Base-by-base conservation (phyloP, 2,113 vertebrate species). In the Ictalurus punctatus region DNA sequence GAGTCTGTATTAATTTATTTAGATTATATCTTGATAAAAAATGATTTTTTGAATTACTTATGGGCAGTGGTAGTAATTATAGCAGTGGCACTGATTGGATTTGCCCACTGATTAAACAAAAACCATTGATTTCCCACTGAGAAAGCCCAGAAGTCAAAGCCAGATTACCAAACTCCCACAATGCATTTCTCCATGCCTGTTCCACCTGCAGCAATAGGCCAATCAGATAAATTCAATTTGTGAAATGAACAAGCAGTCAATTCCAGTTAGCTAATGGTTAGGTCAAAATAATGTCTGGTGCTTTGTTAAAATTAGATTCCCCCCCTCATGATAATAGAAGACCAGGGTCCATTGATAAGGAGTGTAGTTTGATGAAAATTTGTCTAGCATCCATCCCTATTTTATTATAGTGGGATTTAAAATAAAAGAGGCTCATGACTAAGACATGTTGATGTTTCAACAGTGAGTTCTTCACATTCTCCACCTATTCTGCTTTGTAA, bases 101-200 rank as follows among this genome's bases (percentile, higher is more conserved):
- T 95, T 93, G 92, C 92, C 93, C 94, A 95, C 94, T 96, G 95
- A 96, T 96, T 96, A 95, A 95, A 94, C 95, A 95, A 95, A 95
- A 94, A 93, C 92, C 93, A 96, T 96, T 95, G 96, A 96, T 96
- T 95, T 94, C 93, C 93, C 83, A 87, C 90, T 90, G 93, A 95
- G 93, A 93, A 92, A 93, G 78, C 86, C 44, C 79, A 30, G 48
- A 74, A 85, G 74, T 87, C 87, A 86, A 61, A 87, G 79, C 90
- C 44, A 84, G 69, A 87, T 78, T 90, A 78, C 86, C 58, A 44
- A 80, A 84, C 44, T 73, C 79, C 86, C 78, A 90, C 84, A 87
- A 82, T 83, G 73, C 56, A 86, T 83, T 91, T 88, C 69, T 86
- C 87, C 71, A 90, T 93, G 89, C 88, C 7, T 94, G 92, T 92